Evolutionary conservation across 2,113 vertebrate species (phyloP).

Genomic region (Nesoenas mayeri): DNA sequence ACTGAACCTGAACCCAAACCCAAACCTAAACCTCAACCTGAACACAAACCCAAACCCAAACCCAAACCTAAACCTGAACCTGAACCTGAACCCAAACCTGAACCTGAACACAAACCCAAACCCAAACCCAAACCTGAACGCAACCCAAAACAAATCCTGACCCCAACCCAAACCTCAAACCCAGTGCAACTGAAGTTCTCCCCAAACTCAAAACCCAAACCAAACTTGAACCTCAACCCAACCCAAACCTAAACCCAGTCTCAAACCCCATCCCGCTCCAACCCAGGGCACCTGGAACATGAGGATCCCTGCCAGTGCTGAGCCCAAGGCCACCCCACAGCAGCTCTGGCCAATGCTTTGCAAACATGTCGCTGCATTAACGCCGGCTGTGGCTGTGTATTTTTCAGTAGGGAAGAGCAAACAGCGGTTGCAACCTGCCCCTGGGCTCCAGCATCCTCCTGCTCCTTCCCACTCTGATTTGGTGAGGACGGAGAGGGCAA

Average conservation of each 20-base stretch:
- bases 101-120: background rate
- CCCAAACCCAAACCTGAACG: too few species aligned
- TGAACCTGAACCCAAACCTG: background rate
- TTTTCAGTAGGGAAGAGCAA: background rate
- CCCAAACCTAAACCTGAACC: background rate
- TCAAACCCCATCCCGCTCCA: background rate
- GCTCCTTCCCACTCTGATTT: background rate
- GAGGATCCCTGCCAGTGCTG: background rate
- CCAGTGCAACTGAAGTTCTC: background rate
- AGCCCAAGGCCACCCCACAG: background rate
- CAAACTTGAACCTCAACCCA: background rate
- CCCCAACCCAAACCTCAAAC: background rate
- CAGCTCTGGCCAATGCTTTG: background rate
- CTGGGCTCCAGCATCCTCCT: background rate
- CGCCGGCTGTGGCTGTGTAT: accelerated
- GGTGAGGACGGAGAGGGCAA: background rate
- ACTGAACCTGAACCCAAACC: background rate
- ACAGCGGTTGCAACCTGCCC: too few species aligned
- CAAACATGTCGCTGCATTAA: background rate
- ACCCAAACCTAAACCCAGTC: background rate
- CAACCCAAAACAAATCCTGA: background rate
- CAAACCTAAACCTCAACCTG: background rate
- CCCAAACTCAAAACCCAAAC: background rate
- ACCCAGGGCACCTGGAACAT: accelerated
- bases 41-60: too few species aligned